Conservation (phyloP, 1,140 invertebrate genomes). For the Pararge aegeria region DNA sequence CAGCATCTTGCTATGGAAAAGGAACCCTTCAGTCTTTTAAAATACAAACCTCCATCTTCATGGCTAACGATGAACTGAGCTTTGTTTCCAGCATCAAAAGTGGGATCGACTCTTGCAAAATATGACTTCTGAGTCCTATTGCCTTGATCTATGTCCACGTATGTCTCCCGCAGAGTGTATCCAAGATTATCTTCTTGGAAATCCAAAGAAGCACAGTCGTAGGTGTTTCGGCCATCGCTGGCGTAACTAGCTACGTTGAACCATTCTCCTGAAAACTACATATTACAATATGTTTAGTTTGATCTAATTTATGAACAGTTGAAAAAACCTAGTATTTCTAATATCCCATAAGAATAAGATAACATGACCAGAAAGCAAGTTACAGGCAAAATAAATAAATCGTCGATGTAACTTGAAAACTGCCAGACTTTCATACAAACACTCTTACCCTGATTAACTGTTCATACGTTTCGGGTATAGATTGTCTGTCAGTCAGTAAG, state of each 20-base stretch:
- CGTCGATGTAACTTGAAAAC: too few relatives aligned
- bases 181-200: slow-evolving; percentile 70
- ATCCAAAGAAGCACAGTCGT: slow-evolving; percentile 61
- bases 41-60: slow-evolving; percentile 57
- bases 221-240: slow-evolving; percentile 54
- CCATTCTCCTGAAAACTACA: slow-evolving; percentile 68
- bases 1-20: too few relatives aligned
- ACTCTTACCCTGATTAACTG: too few relatives aligned
- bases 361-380: too few relatives aligned
- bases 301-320: background rate
- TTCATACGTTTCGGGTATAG: too few relatives aligned
- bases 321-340: too few relatives aligned
- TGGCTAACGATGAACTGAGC: slow-evolving; percentile 69
- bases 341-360: too few relatives aligned
- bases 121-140: slow-evolving; percentile 69
- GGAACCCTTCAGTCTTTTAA: background rate
- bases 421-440: too few relatives aligned
- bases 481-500: too few relatives aligned
- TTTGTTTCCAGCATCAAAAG: slow-evolving; percentile 65
- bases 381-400: too few relatives aligned
- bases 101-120: slow-evolving; percentile 68
- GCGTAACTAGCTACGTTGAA: slow-evolving; percentile 62
- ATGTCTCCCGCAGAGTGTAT: slow-evolving; percentile 63
- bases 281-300: background rate
- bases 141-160: slow-evolving; percentile 54